Evolutionary conservation across 1,140 invertebrate genomes (phyloP), one percentile per base, ranked within the genome.

Genomic region (Aphis gossypii): DNA sequence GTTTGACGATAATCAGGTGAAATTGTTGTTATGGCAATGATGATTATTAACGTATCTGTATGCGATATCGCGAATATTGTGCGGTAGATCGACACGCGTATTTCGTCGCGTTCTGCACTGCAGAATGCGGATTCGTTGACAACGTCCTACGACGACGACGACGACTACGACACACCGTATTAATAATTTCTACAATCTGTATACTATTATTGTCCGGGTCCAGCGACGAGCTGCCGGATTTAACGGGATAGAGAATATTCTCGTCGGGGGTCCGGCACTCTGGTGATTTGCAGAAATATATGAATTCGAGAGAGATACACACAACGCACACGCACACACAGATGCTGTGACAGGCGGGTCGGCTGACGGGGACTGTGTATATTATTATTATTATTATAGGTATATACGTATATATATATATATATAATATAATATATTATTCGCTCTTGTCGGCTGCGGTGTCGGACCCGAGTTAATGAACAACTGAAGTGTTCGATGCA

Each of bases 401-500:
- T 76, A 83, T 76, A 41, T 83, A 41, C 5, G 35, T 38, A 21
- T 35, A 35, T 76, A 82, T 38, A 21, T 35, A 35, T 76, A 82
- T 76, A 76, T 82, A 41, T 38, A 76, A 20, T 35, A 35, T 83
- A 83, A 23, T 51, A 44, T 86, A 86, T 84, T 41, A 84, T 83
- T 38, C 84, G 46, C 44, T 51, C 21, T 88, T 48, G 46, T 48
- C 46, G 44, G 44, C 25, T 18, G 46, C 44, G 48, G 18, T 21
- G 46, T 89, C 87, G 87, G 38, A n/a, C 35, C 23, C 88, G 54
- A 90, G 89, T 90, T 90, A 92, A 92, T 92, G 90, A 92, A 92
- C 60, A 92, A 92, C 76, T 92, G 90, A 93, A 93, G 92, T 93
- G 92, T 93, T 54, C 30, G 92, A 83, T n/a, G 76, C 92, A 51